Conservation (phyloP, 1,140 invertebrate species). For the Sarcophaga bullata region DNA sequence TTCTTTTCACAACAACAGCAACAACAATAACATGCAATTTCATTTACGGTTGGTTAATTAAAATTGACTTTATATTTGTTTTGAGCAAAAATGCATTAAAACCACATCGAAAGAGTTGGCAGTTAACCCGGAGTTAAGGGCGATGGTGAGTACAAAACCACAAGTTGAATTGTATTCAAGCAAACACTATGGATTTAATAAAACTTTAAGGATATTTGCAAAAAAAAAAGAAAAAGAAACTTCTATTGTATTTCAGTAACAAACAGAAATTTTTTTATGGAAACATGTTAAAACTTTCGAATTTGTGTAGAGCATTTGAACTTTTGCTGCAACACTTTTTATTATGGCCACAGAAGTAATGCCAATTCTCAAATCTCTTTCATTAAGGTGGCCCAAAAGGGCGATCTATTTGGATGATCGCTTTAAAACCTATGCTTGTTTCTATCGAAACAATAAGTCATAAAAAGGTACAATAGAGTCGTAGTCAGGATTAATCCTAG, state of each 20-base stretch:
- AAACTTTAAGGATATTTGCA: too few relatives aligned
- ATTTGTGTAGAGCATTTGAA: conserved; percentile 26
- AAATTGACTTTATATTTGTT: conserved; percentile 38
- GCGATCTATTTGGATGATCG: too few relatives aligned
- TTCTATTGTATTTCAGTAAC: not conserved
- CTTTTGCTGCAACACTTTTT: not conserved
- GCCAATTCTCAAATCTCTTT: too few relatives aligned
- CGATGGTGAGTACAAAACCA: not conserved
- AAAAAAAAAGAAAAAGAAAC: not conserved
- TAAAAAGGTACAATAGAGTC: too few relatives aligned
- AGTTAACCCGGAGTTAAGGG: not conserved
- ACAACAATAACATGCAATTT: conserved; percentile 21
- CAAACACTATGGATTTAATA: too few relatives aligned
- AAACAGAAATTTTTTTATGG: conserved; percentile 18
- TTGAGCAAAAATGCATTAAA: conserved; percentile 18
- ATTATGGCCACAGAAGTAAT: not conserved
- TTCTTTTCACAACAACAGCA: not conserved
- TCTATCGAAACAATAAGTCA: too few relatives aligned
- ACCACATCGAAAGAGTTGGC: too few relatives aligned
- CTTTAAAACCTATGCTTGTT: too few relatives aligned
- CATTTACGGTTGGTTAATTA: conserved; percentile 40
- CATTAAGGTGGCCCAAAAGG: too few relatives aligned
- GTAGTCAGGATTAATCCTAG: too few relatives aligned
- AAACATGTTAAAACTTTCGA: conserved; percentile 30
- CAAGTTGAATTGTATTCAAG: too few relatives aligned